These are phyloP conservation scores for Drosophila rhopaloa DNA, from an alignment of 1,140 invertebrate genomes.

Conservation along the genomic window DNA sequence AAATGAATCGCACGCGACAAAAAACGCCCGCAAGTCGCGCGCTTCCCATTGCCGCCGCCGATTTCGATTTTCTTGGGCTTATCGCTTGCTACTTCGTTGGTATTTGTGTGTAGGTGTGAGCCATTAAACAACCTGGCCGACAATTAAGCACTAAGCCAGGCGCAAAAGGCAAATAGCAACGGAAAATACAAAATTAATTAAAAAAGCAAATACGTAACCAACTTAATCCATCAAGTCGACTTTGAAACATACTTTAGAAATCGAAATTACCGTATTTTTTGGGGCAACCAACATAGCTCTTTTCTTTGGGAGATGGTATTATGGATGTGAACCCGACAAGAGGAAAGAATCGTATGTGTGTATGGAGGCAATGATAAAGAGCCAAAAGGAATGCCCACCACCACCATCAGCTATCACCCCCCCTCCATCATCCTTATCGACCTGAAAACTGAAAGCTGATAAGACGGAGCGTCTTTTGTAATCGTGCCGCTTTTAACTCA, in stretches of 20 bases:
- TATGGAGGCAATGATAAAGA: conserved; percentile 21
- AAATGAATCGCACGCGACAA: conserved; percentile 70
- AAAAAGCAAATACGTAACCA: conserved; percentile 29
- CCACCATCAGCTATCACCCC: background rate
- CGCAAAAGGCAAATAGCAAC: conserved; percentile 33
- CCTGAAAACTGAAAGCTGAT: conserved; percentile 11
- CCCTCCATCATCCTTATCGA: conserved; percentile 34
- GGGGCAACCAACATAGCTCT: background rate
- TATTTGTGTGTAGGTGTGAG: conserved; percentile 29
- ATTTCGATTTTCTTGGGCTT: conserved; percentile 56
- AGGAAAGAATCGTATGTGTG: background rate
- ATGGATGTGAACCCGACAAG: conserved; percentile 7
- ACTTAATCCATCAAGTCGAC: background rate
- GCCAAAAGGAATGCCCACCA: conserved; percentile 1
- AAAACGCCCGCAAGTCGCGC: conserved; percentile 48
- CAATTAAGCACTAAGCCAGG: conserved; percentile 52
- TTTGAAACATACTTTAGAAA: conserved; percentile 8
- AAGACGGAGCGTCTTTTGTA: conserved; percentile 41
- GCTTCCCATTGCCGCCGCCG: conserved; percentile 18
- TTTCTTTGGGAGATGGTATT: conserved; percentile 7
- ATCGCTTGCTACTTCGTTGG: conserved; percentile 26
- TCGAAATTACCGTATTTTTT: conserved; percentile 3
- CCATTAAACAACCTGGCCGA: conserved; percentile 46
- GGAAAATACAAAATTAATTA: conserved; percentile 23
- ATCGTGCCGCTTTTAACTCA: conserved; percentile 28